phyloP scores from a whole-genome alignment of 2,888 invertebrate species.

The Lithophane leautieri region DNA sequence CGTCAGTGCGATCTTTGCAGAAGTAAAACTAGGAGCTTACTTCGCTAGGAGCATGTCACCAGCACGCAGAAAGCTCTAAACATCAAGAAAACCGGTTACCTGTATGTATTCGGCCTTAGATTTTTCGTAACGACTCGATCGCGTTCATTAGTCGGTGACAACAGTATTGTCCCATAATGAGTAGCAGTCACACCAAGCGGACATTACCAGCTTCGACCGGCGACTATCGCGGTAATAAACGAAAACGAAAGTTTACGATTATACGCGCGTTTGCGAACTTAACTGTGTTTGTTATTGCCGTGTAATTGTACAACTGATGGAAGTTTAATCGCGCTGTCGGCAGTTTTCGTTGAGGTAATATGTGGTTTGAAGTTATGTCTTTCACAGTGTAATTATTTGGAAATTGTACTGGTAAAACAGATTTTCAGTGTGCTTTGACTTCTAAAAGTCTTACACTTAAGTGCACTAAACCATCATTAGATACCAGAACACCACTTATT shows the following conservation, averaged over 20 bases:
- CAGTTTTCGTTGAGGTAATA: constrained; percentile 21
- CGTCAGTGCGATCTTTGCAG: not conserved
- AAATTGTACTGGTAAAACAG: not conserved
- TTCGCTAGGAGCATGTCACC: not conserved
- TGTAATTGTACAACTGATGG: constrained; percentile 51
- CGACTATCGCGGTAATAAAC: constrained; percentile 69
- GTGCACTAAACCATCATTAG: not conserved
- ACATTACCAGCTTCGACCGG: constrained; percentile 69
- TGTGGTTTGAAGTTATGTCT: constrained; percentile 14
- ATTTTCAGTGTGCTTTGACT: not conserved
- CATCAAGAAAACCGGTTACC: no score
- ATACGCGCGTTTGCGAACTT: constrained; percentile 50
- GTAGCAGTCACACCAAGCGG: constrained; percentile 76
- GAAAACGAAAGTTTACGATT: constrained; percentile 76
- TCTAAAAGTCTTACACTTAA: not conserved
- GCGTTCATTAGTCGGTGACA: constrained; percentile 56
- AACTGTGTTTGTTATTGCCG: constrained; percentile 55
- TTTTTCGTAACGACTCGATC: constrained; percentile 46
- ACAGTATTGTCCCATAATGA: constrained; percentile 72
- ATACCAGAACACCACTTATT: not conserved
- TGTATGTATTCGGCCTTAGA: constrained; percentile 19
- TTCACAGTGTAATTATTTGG: not conserved
- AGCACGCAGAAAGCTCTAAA: not conserved
- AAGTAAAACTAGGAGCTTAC: not conserved
- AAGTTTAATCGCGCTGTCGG: constrained; percentile 35